Percentiles rank a stretch among this genome's conserved stretches.
Conservation (phyloP, 1,140 invertebrate species). For the Physella acuta region DNA sequence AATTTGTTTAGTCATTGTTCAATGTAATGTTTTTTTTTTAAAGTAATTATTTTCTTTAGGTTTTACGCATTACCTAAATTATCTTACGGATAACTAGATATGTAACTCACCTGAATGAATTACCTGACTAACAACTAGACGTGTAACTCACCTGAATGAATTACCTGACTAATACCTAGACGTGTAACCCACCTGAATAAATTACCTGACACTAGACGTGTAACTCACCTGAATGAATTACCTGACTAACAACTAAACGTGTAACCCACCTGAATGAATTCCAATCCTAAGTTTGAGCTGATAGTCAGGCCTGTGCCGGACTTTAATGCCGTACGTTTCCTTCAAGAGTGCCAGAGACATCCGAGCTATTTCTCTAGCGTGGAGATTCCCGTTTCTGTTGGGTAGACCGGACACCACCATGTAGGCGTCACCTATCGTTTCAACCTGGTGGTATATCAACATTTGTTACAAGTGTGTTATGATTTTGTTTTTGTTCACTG, state of each 20-base stretch:
- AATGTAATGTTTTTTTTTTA: background rate
- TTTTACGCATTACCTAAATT: background rate
- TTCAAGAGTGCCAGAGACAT: constrained; percentile 84
- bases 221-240: background rate
- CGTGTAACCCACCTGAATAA: background rate
- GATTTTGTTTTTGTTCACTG: no score
- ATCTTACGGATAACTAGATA: background rate
- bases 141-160: background rate
- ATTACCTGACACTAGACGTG: background rate
- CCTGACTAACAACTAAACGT: background rate
- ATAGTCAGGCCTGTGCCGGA: constrained; percentile 76
- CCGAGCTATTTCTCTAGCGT: constrained; percentile 71
- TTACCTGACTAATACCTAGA: background rate
- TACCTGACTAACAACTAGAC: background rate
- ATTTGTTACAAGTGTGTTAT: no score
- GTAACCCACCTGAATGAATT: constrained; percentile 78
- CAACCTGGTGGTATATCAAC: constrained; percentile 69
- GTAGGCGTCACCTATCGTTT: constrained; percentile 96
- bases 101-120: background rate
- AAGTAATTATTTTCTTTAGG: background rate
- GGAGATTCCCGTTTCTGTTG: constrained; percentile 63
- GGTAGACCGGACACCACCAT: constrained; percentile 76
- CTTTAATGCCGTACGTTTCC: constrained; percentile 84
- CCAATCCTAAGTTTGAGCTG: constrained; percentile 92
- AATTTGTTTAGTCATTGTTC: background rate